Evolutionary conservation across 2,888 invertebrate genomes (phyloP), one percentile per base, ranked within the genome.

Genomic region (Lacanobia wlatinum): DNA sequence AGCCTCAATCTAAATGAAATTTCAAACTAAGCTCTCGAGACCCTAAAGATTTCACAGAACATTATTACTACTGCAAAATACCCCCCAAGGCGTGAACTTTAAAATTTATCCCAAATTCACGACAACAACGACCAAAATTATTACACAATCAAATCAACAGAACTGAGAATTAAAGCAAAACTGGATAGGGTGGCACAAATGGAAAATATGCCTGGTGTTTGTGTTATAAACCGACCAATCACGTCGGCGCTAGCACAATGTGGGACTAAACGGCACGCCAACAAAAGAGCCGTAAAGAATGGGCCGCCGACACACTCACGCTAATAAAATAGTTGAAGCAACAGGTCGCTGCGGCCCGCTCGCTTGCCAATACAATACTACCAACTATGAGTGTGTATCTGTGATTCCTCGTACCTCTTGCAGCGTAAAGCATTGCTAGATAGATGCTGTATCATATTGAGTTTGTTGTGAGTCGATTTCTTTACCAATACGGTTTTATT

Each of bases 301-400:
- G 94, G 95, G 88, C 92, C 94, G 92, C 93, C 94, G 90, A 94
- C 95, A 94, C 92, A 94, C 93, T 92, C 92, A 91, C 89, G 92
- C 94, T 95, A 96, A 95, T 95, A 96, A 96, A 96, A 96, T 96
- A 96, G 96, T 95, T 95, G 88, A 89, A 83, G 96, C 96, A 96
- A 96, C 96, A 96, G 96, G 95, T 96, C 91, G 92, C 84, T 86
- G 83, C 82, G 90, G 92, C 87, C 87, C 87, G 86, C 78, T 78
- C 88, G 89, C 87, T 80, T 86, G 87, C 75, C 92, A 91, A 91
- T 91, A 94, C 95, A 94, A 94, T 94, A 89, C 90, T 89, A 90
- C 89, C 87, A 87, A 89, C 91, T 90, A 89, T 87, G 84, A 85
- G 82, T 78, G 82, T 88, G 89, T 89, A 89, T 89, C 88, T 91